Evolutionary conservation across 2,888 invertebrate species (phyloP).

Genomic region (Cheilosia variabilis): DNA sequence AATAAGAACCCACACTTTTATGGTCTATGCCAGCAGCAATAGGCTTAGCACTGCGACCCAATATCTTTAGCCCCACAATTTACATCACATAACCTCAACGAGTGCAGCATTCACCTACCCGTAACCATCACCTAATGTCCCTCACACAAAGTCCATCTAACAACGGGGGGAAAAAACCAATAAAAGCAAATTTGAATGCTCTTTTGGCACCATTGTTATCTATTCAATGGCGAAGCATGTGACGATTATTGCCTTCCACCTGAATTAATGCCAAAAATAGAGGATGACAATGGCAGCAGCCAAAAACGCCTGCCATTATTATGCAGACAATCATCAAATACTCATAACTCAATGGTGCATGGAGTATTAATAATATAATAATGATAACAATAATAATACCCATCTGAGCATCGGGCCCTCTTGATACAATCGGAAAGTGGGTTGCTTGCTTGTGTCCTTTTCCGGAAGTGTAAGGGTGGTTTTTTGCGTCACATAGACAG

Average conservation of each 20-base stretch:
- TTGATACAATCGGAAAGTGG: slow-evolving; percentile 29
- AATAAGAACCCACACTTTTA: no score
- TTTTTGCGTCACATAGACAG: neutral
- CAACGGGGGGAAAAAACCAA: neutral
- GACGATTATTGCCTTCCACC: slow-evolving; percentile 59
- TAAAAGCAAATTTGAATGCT: slow-evolving; percentile 24
- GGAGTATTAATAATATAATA: slow-evolving; percentile 56
- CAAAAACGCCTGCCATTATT: slow-evolving; percentile 21
- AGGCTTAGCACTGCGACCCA: no score
- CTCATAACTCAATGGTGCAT: slow-evolving; percentile 51
- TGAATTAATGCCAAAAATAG: slow-evolving; percentile 42
- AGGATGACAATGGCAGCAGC: slow-evolving; percentile 17
- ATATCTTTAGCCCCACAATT: no score
- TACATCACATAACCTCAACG: no score
- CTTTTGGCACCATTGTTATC: slow-evolving; percentile 33
- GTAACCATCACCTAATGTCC: neutral
- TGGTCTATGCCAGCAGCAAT: no score
- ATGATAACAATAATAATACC: slow-evolving; percentile 59
- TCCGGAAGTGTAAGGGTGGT: slow-evolving; percentile 11
- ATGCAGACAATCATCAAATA: slow-evolving; percentile 50
- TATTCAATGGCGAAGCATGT: slow-evolving; percentile 13
- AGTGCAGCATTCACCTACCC: neutral
- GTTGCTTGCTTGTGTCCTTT: neutral
- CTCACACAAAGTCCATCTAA: neutral
- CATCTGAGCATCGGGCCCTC: slow-evolving; percentile 41